Percentiles rank a stretch among this genome's conserved stretches.
phyloP scores from a whole-genome alignment of 2,797 vertebrate species.

The Onychomys torridus region DNA sequence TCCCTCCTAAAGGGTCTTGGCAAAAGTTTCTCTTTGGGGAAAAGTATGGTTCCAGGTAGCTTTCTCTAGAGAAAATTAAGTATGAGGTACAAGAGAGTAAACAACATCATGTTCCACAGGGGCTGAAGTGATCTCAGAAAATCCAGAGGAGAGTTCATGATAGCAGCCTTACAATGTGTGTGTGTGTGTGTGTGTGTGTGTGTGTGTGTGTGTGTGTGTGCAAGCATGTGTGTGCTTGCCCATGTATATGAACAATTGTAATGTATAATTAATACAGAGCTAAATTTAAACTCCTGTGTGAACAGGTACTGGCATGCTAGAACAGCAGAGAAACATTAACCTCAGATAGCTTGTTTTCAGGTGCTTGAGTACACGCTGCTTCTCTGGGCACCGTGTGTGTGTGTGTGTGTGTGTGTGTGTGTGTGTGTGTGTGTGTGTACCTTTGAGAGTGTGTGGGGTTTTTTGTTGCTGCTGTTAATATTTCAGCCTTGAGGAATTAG shows the following conservation, averaged over 20 bases:
- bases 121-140: slow-evolving; percentile 47
- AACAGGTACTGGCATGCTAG: slow-evolving; percentile 6
- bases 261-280: slow-evolving; percentile 65
- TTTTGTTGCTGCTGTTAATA: not conserved
- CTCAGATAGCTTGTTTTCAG: not conserved
- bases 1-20: slow-evolving; percentile 22
- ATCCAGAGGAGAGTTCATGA: slow-evolving; percentile 41
- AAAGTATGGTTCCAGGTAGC: slow-evolving; percentile 52
- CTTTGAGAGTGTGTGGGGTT: not conserved
- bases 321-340: slow-evolving; percentile 18
- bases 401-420: not conserved
- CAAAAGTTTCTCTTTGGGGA: slow-evolving; percentile 25
- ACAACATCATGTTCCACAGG: not conserved
- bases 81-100: slow-evolving; percentile 65
- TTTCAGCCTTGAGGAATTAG: not conserved
- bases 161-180: not conserved
- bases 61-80: slow-evolving; percentile 22
- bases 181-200: not conserved
- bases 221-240: not conserved
- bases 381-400: not conserved
- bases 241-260: slow-evolving; percentile 15
- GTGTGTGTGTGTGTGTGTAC: not conserved
- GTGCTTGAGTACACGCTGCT: not conserved
- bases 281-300: slow-evolving; percentile 63
- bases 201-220: not conserved